phyloP scores from a whole-genome alignment of 2,113 vertebrate genomes.

The Channa maculata region DNA sequence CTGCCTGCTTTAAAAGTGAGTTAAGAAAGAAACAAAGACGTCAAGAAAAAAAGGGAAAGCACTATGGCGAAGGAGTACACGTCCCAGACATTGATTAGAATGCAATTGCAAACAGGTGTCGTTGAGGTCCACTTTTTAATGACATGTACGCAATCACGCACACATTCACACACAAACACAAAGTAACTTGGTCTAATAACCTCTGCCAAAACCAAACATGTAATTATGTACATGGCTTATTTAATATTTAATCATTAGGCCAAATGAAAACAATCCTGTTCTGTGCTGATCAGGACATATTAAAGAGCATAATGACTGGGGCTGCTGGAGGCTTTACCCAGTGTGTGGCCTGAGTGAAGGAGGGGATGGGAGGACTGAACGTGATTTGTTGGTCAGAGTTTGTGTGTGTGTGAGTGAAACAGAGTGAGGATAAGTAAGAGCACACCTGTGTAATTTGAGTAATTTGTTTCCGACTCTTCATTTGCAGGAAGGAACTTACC shows the following conservation, averaged over 20 bases:
- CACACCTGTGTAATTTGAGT: conserved; percentile 21
- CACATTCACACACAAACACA: conserved; percentile 33
- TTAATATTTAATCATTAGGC: conserved; percentile 81
- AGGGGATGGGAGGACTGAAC: conserved; percentile 23
- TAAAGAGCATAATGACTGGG: conserved; percentile 62
- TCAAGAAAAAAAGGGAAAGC: conserved; percentile 33
- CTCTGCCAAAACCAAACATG: conserved; percentile 72
- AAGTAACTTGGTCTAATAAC: conserved; percentile 65
- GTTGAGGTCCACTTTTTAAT: conserved; percentile 69
- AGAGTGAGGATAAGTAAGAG: not conserved
- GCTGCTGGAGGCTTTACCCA: conserved; percentile 55
- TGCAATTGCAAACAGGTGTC: conserved; percentile 71
- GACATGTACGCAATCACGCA: conserved; percentile 43
- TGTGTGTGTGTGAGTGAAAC: conserved; percentile 17
- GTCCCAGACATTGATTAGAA: conserved; percentile 72
- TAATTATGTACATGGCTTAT: conserved; percentile 71
- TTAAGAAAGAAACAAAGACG: conserved; percentile 53
- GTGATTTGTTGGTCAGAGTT: conserved; percentile 23
- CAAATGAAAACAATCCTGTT: conserved; percentile 73
- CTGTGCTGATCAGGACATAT: conserved; percentile 62
- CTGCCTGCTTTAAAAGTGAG: conserved; percentile 68
- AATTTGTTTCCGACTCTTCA: conserved; percentile 27
- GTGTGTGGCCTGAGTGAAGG: conserved; percentile 53
- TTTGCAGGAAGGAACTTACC: conserved; percentile 9
- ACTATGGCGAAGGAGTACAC: conserved; percentile 49